A percentile compares a stretch with the other conserved stretches of the same genome.
phyloP scores from a whole-genome alignment of 2,888 invertebrate genomes.

The Drosophila merina region DNA sequence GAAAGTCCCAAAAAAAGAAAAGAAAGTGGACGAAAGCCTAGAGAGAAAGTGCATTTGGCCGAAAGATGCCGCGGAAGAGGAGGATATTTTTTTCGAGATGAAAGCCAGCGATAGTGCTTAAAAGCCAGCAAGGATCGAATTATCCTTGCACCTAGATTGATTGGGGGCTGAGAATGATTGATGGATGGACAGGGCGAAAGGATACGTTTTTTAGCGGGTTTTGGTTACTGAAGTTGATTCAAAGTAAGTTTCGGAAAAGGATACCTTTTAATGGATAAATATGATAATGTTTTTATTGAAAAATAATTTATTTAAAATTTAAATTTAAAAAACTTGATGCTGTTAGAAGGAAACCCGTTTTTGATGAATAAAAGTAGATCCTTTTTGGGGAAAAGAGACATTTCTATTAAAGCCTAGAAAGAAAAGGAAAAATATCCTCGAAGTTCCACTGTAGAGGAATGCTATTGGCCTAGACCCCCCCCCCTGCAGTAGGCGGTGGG shows the following conservation, averaged over 20 bases:
- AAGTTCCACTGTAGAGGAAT: conserved; percentile 1
- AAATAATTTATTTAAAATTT: too few relatives aligned
- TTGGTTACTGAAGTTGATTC: too few relatives aligned
- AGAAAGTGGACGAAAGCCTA: neutral
- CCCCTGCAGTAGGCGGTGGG: neutral
- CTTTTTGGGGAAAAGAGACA: too few relatives aligned
- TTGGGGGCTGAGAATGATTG: neutral
- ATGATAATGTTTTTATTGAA: too few relatives aligned
- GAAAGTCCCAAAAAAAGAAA: neutral
- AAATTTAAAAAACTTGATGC: too few relatives aligned
- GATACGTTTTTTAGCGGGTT: neutral
- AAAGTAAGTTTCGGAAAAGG: too few relatives aligned
- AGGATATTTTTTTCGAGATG: neutral
- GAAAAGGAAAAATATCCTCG: too few relatives aligned
- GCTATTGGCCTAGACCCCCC: neutral
- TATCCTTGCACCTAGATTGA: conserved; percentile 4
- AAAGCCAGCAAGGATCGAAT: conserved; percentile 4
- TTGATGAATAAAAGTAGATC: too few relatives aligned
- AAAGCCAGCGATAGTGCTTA: neutral
- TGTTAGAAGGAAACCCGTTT: too few relatives aligned
- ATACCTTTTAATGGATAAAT: too few relatives aligned
- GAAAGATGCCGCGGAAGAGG: neutral
- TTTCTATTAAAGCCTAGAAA: too few relatives aligned
- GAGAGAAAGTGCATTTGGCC: neutral
- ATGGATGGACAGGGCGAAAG: neutral